Evolutionary conservation across 2,113 vertebrate species (phyloP), one percentile per base, ranked within the genome.

Genomic region (Neolamprologus variostigma): DNA sequence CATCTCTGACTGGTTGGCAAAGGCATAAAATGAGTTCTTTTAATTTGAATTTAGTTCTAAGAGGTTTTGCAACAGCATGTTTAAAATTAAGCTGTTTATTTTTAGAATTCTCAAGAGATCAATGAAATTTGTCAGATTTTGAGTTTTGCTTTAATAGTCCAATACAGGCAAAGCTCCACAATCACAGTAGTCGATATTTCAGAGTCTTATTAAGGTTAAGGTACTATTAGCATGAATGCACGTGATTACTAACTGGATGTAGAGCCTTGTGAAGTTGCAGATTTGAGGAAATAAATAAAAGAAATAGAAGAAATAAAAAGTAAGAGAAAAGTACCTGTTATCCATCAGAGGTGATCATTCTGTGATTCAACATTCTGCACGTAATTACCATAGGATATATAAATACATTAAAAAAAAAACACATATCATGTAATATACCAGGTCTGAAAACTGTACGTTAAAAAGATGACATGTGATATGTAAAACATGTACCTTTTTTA

Each of bases 381-480:
- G 7, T 2, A 31, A 78, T 47, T 50, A 78, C 31, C 16, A 31
- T 68, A 78, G 42, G 26, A 4, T 76, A 47, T 47, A 45, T 47
- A 47, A 76, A 28, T 26, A 26, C 13, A 8, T 42, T 1, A 1
- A 23, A 42, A 42, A 37, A 9, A 76, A 16, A 2, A 0, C 9
- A 76, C 23, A 76, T 19, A 50, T 11, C 9, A 47, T 50, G 26
- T 50, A 47, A 13, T 78, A 31, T 31, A 33, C 26, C 26, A 50
- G 26, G 23, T 31, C 40, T 40, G 16, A 68, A 35, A 12, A 73
- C 16, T 78, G 42, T 6, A 50, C 3, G 14, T 28, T 17, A 50
- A 31, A 78, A 68, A 31, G 10, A 31, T 47, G 40, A 19, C 9
- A 78, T 78, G n/a, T 12, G 13, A 45, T 23, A 59, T 50, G 17